Evolutionary conservation across 2,888 invertebrate genomes (phyloP), one percentile per base, ranked within the genome.

Genomic region (Spodoptera littoralis): DNA sequence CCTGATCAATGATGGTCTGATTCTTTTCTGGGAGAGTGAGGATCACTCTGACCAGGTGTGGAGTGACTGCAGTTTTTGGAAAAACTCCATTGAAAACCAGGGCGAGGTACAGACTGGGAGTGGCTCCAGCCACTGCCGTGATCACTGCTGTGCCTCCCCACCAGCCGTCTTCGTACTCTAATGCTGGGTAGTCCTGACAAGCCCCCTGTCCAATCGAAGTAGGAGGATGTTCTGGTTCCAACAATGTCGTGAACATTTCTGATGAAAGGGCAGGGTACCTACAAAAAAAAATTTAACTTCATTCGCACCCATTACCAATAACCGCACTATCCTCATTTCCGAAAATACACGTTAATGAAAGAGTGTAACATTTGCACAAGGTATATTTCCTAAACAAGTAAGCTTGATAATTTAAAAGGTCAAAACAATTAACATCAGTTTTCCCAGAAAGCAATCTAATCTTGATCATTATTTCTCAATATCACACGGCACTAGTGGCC

Each of bases 61-160:
- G 96, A 36, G 94, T 88, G 0, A 95, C 93, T 60, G 97, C 96
- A 0, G 96, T 92, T 56, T 83, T 86, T 0, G 96, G 93, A 77
- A 98, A 97, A 3, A 98, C 95, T 11, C 98, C 98, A 81, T 98
- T 98, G 87, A 98, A 98, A 0, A 98, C 96, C 4, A 98, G 90
- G 0, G 97, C 97, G 45, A 98, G 88, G 86, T 98, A 97, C 64
- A 98, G 96, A 43, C 97, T 97, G 0, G 98, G 97, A 0, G 97
- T 96, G 1, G 97, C 96, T 0, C 97, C 96, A 11, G 97, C 97
- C 0, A 96, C 97, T 0, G 97, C 97, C 0, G 98, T 97, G 1
- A 98, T 97, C 42, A 98, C 96, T 0, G 98, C 98, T 0, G 98
- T 98, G 1, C 98, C 98, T 3, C 98, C 98, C 98, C 98, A 81